Percentiles rank a stretch among this genome's conserved stretches.
Evolutionary conservation across 2,113 vertebrate genomes (phyloP).

Genomic region (Hydrochoerus hydrochaeris): DNA sequence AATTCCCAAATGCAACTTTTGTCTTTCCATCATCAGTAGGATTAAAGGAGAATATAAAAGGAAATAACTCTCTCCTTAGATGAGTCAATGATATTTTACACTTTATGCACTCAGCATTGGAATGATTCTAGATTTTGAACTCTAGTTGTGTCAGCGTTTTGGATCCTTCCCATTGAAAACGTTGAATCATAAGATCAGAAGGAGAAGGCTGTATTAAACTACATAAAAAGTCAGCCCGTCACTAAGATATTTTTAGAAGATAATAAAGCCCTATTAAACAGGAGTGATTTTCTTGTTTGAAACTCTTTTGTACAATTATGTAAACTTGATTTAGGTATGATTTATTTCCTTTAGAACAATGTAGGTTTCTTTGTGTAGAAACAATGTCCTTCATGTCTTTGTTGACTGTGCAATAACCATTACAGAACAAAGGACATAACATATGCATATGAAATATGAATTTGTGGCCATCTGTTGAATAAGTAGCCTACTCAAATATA

Average conservation of each 20-base stretch:
- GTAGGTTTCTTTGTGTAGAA: neutral
- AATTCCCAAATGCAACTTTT: neutral
- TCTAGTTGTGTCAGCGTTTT: neutral
- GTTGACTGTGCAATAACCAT: neutral
- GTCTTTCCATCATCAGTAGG: neutral
- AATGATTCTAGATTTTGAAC: neutral
- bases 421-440: neutral
- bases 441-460: neutral
- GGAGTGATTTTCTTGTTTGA: neutral
- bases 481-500: neutral
- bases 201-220: neutral
- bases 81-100: conserved; percentile 25
- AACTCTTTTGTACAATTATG: neutral
- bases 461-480: neutral
- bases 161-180: neutral
- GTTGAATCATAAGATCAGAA: neutral
- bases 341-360: neutral
- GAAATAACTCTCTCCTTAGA: conserved; percentile 39
- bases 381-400: neutral
- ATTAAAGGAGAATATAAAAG: conserved; percentile 21
- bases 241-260: neutral
- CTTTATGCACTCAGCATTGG: neutral
- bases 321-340: neutral
- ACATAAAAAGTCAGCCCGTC: neutral
- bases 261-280: neutral